A percentile compares a stretch with the other conserved stretches of the same genome.
These are phyloP conservation scores for Trichomycterus rosablanca DNA, from an alignment of 2,113 vertebrate genomes.

Conservation along the genomic window DNA sequence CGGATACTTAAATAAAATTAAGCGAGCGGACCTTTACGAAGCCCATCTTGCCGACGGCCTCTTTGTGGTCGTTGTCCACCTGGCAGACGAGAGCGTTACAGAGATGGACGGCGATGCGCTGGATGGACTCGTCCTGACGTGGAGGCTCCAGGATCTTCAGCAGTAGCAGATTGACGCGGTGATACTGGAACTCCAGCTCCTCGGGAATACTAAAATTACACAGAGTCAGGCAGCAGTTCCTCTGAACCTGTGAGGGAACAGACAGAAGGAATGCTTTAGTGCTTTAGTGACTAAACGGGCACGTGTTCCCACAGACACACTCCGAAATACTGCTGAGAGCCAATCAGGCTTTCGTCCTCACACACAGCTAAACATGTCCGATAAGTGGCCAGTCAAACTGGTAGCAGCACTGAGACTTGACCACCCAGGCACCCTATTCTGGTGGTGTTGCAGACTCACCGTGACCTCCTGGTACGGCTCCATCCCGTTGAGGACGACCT, in stretches of 20 bases:
- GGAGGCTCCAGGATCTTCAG: conserved; percentile 89
- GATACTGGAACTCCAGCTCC: conserved; percentile 97
- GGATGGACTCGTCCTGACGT: conserved; percentile 94
- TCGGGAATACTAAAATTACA: conserved; percentile 98
- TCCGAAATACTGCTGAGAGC: no score
- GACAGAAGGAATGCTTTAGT: no score
- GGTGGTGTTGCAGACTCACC: no score
- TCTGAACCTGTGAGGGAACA: conserved; percentile 77
- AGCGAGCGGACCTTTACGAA: conserved; percentile 90
- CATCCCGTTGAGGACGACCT: conserved; percentile 96
- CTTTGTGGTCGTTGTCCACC: conserved; percentile 98
- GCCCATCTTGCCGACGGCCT: conserved; percentile 97
- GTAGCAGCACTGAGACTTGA: no score
- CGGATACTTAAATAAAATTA: neutral
- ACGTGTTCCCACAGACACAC: no score
- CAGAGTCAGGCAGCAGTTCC: conserved; percentile 93
- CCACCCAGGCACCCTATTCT: no score
- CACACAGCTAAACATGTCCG: no score
- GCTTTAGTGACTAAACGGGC: no score
- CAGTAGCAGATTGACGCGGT: conserved; percentile 87
- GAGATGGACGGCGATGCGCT: conserved; percentile 94
- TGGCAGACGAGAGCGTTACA: conserved; percentile 97
- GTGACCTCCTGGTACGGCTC: conserved; percentile 98
- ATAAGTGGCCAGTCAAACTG: no score
- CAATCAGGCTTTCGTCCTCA: no score